Conservation (phyloP, 2,888 invertebrate species). For the Diaperis boleti region DNA sequence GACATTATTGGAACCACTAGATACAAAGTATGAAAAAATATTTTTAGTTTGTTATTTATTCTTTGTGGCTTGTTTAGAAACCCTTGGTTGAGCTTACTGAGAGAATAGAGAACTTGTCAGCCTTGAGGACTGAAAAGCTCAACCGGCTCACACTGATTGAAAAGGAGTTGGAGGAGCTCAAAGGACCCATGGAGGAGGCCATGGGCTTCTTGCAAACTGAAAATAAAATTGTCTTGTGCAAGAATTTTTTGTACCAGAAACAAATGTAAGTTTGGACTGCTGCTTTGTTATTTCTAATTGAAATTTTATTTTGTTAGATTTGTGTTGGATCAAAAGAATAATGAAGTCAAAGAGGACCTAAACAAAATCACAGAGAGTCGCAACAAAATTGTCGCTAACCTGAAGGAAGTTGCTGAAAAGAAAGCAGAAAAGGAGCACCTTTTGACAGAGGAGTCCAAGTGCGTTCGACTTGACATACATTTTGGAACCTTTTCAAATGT, state of each 20-base stretch:
- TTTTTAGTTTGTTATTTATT: background rate
- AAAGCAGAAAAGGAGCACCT: constrained; percentile 65
- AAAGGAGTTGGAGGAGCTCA: constrained; percentile 82
- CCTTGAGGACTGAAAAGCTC: constrained; percentile 82
- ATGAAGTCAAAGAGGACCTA: constrained; percentile 69
- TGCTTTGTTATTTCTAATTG: constrained; percentile 26
- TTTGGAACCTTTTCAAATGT: no score
- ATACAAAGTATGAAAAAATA: constrained; percentile 72
- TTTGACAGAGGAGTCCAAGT: constrained; percentile 46
- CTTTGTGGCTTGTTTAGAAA: constrained; percentile 72
- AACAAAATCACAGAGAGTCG: constrained; percentile 69
- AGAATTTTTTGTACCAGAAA: constrained; percentile 80
- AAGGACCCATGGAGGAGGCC: constrained; percentile 83
- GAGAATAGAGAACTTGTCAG: constrained; percentile 80
- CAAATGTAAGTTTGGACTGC: constrained; percentile 71
- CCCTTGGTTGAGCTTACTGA: constrained; percentile 82
- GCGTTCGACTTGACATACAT: constrained; percentile 13
- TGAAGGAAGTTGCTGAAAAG: constrained; percentile 68
- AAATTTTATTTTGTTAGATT: constrained; percentile 62
- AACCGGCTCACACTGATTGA: constrained; percentile 87
- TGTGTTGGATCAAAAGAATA: constrained; percentile 71
- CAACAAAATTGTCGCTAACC: constrained; percentile 68
- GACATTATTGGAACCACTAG: constrained; percentile 95
- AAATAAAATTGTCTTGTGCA: constrained; percentile 78
- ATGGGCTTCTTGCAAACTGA: constrained; percentile 82